Evolutionary conservation across 2,113 vertebrate genomes (phyloP), one percentile per base, ranked within the genome.

Genomic region (Tautogolabrus adspersus): DNA sequence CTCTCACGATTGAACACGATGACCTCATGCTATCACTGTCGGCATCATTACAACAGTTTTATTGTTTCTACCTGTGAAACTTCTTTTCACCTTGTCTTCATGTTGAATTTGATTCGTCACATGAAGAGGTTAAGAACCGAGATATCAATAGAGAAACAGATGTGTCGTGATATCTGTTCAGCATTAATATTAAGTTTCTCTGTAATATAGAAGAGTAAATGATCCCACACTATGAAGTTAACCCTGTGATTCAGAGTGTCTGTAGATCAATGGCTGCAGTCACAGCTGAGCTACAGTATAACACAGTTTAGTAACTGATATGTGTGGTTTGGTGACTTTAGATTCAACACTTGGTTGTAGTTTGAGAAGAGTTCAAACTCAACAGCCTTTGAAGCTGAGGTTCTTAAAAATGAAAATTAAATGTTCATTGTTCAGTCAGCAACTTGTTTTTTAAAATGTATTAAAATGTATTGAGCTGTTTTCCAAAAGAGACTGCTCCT

Each of bases 261-360:
- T 71, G 55, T 8, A 51, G 26, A 10, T 68, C 49, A 66, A 21
- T 72, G 21, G 52, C 63, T 68, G 15, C 13, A 0, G 0, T 5
- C 7, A 21, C 58, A 73, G 6, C 34, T 19, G 6, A 76, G 18
- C 38, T 21, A 42, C 42, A 62, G 49, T 51, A 7, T 44, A 47
- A 13, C 51, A 8, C 13, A 10, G 1, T 30, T 34, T 0, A 52
- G 26, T 11, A 19, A 61, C 37, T 59, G 34, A 58, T 40, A 10
- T 51, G 10, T 61, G 57, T 49, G 1, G 19, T 30, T 76, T 72
- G 37, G 70, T 64, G 21, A 2, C 15, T 34, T 71, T 18, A 66
- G 64, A 59, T 70, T 70, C 1, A 65, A n/a, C 10, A 58, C 2
- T 30, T n/a, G 51, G 18, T 37, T 55, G 8, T 38, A 21, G 58